Percentiles rank a stretch among this genome's conserved stretches.
These are phyloP conservation scores for Collichthys lucidus DNA, from an alignment of 2,113 vertebrate genomes.

Conservation along the genomic window DNA sequence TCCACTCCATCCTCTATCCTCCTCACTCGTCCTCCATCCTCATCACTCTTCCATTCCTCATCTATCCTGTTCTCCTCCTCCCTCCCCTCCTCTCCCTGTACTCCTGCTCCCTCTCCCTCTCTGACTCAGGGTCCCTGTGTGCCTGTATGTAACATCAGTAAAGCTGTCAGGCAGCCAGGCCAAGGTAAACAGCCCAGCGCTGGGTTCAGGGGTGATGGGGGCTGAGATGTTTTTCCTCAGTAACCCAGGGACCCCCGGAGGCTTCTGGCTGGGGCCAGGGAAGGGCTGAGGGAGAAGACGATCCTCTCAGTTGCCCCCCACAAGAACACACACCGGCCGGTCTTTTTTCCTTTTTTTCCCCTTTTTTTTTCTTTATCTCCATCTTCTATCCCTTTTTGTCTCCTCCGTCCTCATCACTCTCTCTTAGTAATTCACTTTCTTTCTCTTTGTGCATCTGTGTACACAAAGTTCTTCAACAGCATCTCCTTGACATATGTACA, in stretches of 20 bases:
- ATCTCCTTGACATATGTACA: constrained; percentile 74
- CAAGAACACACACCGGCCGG: constrained; percentile 68
- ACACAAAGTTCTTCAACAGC: constrained; percentile 85
- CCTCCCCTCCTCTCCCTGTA: constrained; percentile 54
- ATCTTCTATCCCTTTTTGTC: constrained; percentile 38
- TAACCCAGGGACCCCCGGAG: constrained; percentile 92
- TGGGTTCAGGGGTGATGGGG: constrained; percentile 98
- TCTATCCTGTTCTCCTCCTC: constrained; percentile 56
- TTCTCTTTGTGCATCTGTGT: constrained; percentile 88
- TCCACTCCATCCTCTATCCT: constrained; percentile 36
- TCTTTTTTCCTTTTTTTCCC: constrained; percentile 35
- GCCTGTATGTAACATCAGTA: constrained; percentile 99
- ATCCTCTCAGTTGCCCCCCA: constrained; percentile 83
- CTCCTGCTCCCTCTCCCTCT: constrained; percentile 70
- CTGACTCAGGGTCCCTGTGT: constrained; percentile 86
- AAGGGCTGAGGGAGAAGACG: constrained; percentile 79
- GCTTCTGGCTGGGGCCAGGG: constrained; percentile 83
- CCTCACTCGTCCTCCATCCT: constrained; percentile 44
- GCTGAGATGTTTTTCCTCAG: constrained; percentile 95
- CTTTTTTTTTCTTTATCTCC: constrained; percentile 15
- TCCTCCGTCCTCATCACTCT: constrained; percentile 44
- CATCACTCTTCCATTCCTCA: constrained; percentile 48
- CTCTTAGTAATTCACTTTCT: background rate
- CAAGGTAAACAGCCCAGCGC: constrained; percentile 98
- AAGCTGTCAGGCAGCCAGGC: constrained; percentile 96